A percentile compares a stretch with the other conserved stretches of the same genome.
phyloP scores from a whole-genome alignment of 2,113 vertebrate species.

The Leptosomus discolor region DNA sequence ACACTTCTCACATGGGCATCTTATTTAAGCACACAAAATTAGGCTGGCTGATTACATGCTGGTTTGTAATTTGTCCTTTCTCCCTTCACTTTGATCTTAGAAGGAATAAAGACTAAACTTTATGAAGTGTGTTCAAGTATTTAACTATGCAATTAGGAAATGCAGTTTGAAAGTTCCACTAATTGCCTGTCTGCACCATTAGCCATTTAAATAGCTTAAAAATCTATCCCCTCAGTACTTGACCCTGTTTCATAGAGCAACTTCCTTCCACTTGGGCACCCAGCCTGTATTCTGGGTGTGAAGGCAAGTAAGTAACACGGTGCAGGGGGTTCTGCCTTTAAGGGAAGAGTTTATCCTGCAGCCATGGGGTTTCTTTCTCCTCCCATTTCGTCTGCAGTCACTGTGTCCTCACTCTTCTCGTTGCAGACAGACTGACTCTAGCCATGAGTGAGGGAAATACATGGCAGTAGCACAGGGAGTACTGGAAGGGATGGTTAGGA shows the following conservation, averaged over 20 bases:
- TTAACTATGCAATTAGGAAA: background rate
- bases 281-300: background rate
- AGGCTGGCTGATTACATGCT: background rate
- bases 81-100: background rate
- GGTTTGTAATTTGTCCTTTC: background rate
- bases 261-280: background rate
- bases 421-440: background rate
- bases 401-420: fast-evolving
- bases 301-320: background rate
- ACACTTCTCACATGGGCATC: background rate
- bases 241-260: background rate
- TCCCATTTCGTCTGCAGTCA: background rate
- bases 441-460: fast-evolving
- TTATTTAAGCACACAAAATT: background rate
- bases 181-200: background rate
- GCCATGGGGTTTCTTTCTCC: background rate
- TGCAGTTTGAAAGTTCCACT: background rate
- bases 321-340: background rate
- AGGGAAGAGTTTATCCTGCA: background rate
- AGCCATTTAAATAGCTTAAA: background rate
- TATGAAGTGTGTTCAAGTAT: background rate
- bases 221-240: background rate
- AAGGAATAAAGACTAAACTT: background rate
- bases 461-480: background rate
- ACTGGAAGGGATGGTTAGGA: background rate